Percentiles rank a stretch among this genome's conserved stretches.
phyloP scores from a whole-genome alignment of 2,797 vertebrate genomes.

The Buphagus erythrorhynchus region DNA sequence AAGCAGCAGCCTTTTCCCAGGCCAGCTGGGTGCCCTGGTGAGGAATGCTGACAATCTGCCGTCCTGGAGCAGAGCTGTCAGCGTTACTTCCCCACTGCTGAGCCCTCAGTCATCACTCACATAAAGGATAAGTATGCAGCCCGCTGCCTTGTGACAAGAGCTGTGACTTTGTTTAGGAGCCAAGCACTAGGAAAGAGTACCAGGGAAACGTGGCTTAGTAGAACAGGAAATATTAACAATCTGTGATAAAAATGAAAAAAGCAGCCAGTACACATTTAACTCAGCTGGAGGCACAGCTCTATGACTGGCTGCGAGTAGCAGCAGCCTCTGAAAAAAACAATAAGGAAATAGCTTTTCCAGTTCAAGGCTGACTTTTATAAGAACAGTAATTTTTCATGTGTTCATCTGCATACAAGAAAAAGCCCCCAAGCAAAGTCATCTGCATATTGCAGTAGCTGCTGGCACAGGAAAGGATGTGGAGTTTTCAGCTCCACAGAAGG shows the following conservation, averaged over 20 bases:
- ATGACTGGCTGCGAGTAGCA: background rate
- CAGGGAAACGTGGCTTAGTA: conserved; percentile 48
- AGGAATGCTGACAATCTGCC: conserved; percentile 77
- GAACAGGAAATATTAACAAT: conserved; percentile 65
- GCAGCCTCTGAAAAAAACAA: background rate
- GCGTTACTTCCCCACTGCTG: conserved; percentile 62
- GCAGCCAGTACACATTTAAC: background rate
- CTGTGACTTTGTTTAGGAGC: conserved; percentile 68
- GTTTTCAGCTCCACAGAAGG: background rate
- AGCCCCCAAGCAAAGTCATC: background rate
- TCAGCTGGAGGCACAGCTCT: background rate
- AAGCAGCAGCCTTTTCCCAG: conserved; percentile 63
- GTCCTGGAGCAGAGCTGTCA: conserved; percentile 73
- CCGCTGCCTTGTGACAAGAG: conserved; percentile 70
- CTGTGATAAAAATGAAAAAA: conserved; percentile 32
- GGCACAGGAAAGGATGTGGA: background rate
- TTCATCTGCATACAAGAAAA: background rate
- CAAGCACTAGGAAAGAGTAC: conserved; percentile 64
- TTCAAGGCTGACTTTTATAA: background rate
- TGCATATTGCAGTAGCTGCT: background rate
- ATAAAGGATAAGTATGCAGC: conserved; percentile 43
- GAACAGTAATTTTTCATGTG: background rate
- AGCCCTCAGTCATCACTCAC: conserved; percentile 66
- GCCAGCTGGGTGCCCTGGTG: conserved; percentile 64
- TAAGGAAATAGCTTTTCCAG: background rate